Conservation (phyloP, 2,113 vertebrate species). For the Mandrillus leucophaeus region DNA sequence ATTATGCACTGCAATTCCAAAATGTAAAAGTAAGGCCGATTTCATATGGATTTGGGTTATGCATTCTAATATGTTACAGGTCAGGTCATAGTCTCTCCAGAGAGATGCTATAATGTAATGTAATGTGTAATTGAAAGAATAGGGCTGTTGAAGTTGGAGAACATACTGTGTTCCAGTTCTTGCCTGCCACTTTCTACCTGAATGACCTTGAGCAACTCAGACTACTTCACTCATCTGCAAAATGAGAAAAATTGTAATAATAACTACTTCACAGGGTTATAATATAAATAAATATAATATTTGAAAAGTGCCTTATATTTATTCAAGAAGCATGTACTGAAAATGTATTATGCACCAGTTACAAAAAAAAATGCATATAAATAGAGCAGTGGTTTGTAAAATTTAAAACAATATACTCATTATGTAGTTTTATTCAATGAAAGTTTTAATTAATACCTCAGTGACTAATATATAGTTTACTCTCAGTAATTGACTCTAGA, state of each 20-base stretch:
- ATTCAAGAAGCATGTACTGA: not conserved
- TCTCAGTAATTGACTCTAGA: not conserved
- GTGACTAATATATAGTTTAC: not conserved
- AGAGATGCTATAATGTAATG: not conserved
- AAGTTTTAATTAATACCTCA: not conserved
- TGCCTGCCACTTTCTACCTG: not conserved
- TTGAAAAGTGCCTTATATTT: not conserved
- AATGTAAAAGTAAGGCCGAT: not conserved
- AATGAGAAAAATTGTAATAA: not conserved
- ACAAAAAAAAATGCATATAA: not conserved
- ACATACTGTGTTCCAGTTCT: not conserved
- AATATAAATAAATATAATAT: slow-evolving; percentile 12
- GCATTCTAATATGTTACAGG: not conserved
- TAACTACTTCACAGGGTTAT: not conserved
- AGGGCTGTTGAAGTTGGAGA: not conserved
- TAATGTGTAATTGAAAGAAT: not conserved
- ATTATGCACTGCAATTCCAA: not conserved
- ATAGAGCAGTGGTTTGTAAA: not conserved
- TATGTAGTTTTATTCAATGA: not conserved
- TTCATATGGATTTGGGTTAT: not conserved
- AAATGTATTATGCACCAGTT: not conserved
- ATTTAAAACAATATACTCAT: not conserved
- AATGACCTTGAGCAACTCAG: not conserved
- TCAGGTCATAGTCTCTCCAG: not conserved
- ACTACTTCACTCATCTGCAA: not conserved